Evolutionary conservation across 2,797 vertebrate genomes (phyloP), one percentile per base, ranked within the genome.

Genomic region (Phoxinus dragarum): DNA sequence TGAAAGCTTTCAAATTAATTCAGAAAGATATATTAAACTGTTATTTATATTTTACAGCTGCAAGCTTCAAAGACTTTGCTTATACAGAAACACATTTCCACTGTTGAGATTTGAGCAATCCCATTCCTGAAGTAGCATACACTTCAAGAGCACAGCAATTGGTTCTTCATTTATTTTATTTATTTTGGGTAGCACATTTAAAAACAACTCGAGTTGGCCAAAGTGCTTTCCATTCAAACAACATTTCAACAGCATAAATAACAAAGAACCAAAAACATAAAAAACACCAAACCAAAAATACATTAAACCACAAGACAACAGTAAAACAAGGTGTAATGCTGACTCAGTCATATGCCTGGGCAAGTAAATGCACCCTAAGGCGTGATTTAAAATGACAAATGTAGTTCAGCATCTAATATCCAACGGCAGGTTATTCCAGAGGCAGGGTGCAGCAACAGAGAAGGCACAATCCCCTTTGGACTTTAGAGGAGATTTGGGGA

Each of bases 21-120:
- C 38, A 71, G 7, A 56, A 68, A 34, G 0, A 52, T 52, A 84
- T 16, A 68, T 27, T 56, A 56, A n/a, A 71, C 14, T 47, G n/a
- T 40, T 76, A 42, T 31, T 77, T 68, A 56, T 72, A 52, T 66
- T 83, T 44, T 27, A 82, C n/a, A 73, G 17, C 81, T 11, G 67
- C 23, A 83, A 52, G 42, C 31, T 36, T 38, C 67, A 34, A 68
- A 27, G 23, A 11, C 42, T 44, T 64, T 64, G 54, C 71, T 61
- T n/a, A 27, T 31, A 16, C 34, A 49, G 14, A 83, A n/a, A 66
- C 27, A 80, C 8, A 66, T 14, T 66, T 36, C 34, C 56, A 66
- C 31, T 6, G 5, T n/a, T 74, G 27, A n/a, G 31, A 31, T 52
- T 23, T 14, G 17, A 74, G 21, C 72, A 54, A 52, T 36, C 27